A percentile compares a stretch with the other conserved stretches of the same genome.
Conservation (phyloP, 2,888 invertebrate species). For the Glyphotaelius pellucidus region DNA sequence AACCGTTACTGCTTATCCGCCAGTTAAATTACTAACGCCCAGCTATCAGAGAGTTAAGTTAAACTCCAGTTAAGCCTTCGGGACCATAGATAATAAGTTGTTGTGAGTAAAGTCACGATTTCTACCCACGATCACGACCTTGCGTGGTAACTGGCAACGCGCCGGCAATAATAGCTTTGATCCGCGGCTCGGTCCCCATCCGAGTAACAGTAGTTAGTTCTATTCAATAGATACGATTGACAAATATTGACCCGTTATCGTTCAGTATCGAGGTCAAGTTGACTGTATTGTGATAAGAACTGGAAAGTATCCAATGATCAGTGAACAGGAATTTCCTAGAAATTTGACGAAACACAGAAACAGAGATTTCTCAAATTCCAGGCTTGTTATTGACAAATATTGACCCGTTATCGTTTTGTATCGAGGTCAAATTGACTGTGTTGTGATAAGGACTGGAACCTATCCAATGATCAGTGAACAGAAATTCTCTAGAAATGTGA, state of each 20-base stretch:
- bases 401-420: neutral
- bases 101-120: neutral
- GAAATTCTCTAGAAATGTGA: too few species aligned
- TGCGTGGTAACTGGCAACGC: neutral
- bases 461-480: too few species aligned
- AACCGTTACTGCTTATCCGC: neutral
- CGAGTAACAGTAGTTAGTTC: neutral
- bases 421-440: neutral
- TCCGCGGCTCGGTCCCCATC: neutral
- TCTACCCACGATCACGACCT: neutral
- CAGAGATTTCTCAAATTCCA: too few species aligned
- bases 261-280: neutral
- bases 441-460: too few species aligned
- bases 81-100: neutral
- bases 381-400: slow-evolving; percentile 2
- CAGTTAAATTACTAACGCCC: neutral
- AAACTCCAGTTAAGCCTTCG: neutral
- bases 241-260: neutral
- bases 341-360: too few species aligned
- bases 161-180: neutral
- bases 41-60: neutral
- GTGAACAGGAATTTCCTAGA: too few species aligned
- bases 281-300: too few species aligned
- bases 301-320: too few species aligned
- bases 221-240: neutral